These are phyloP conservation scores for Yponomeuta plumbellus DNA, from an alignment of 2,888 invertebrate species.

Conservation along the genomic window DNA sequence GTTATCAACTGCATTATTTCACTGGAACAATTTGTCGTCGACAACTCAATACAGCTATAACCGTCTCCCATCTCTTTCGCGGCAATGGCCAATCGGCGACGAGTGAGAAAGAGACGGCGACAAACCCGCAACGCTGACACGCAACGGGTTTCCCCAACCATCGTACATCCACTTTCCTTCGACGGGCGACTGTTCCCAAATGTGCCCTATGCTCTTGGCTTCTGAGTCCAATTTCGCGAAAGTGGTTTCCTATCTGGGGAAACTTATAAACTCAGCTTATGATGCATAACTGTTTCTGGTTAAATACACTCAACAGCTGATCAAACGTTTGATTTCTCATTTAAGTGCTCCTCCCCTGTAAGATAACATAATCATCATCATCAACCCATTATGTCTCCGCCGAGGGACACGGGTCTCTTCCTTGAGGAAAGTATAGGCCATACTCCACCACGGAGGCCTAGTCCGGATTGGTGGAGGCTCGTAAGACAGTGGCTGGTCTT, in stretches of 20 bases:
- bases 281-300: background rate
- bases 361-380: too few species aligned
- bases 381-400: too few species aligned
- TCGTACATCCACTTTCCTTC: slow-evolving; percentile 45
- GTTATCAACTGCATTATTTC: background rate
- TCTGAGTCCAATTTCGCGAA: background rate
- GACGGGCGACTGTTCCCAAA: slow-evolving; percentile 34
- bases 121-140: background rate
- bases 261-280: background rate
- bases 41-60: background rate
- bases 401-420: too few species aligned
- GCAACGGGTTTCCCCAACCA: slow-evolving; percentile 38
- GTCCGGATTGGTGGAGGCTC: too few species aligned
- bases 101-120: background rate
- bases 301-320: background rate
- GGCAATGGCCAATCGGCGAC: background rate
- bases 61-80: background rate
- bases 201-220: background rate
- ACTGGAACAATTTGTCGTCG: background rate
- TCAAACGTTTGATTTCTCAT: too few species aligned
- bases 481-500: too few species aligned
- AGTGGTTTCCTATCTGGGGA: background rate
- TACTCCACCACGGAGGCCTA: too few species aligned
- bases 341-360: too few species aligned
- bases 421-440: too few species aligned